Evolutionary conservation across 2,113 vertebrate species (phyloP).

Genomic region (Phasianus colchicus): DNA sequence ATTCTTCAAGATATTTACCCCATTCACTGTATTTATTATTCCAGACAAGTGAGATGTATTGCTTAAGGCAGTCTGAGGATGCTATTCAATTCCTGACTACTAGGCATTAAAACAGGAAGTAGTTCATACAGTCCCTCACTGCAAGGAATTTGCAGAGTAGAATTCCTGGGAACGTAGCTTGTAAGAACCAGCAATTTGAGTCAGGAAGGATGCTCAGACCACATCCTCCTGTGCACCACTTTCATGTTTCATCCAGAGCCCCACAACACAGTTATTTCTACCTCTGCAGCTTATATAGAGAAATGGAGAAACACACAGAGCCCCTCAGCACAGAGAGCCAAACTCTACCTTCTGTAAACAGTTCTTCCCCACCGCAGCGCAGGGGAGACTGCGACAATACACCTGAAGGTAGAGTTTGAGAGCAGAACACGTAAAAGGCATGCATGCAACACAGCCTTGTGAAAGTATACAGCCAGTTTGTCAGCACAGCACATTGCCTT

Average conservation of each 20-base stretch:
- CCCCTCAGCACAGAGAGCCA: not conserved
- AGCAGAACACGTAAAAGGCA: not conserved
- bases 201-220: slow-evolving; percentile 1
- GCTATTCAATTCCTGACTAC: not conserved
- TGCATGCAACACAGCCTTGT: not conserved
- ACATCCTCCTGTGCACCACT: not conserved
- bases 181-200: not conserved
- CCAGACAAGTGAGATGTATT: not conserved
- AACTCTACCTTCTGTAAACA: not conserved
- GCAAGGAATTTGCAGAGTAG: not conserved
- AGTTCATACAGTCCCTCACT: not conserved
- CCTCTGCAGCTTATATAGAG: slow-evolving; percentile 58
- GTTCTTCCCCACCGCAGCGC: not conserved
- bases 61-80: not conserved
- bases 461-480: not conserved
- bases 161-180: slow-evolving; percentile 55
- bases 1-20: not conserved
- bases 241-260: not conserved
- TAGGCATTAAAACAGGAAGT: not conserved
- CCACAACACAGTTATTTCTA: slow-evolving; percentile 4
- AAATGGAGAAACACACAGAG: not conserved
- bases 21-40: accelerated
- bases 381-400: not conserved
- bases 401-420: slow-evolving; percentile 24
- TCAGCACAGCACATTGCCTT: not conserved